Evolutionary conservation across 2,113 vertebrate genomes (phyloP), one percentile per base, ranked within the genome.

Genomic region (Thunnus thynnus): DNA sequence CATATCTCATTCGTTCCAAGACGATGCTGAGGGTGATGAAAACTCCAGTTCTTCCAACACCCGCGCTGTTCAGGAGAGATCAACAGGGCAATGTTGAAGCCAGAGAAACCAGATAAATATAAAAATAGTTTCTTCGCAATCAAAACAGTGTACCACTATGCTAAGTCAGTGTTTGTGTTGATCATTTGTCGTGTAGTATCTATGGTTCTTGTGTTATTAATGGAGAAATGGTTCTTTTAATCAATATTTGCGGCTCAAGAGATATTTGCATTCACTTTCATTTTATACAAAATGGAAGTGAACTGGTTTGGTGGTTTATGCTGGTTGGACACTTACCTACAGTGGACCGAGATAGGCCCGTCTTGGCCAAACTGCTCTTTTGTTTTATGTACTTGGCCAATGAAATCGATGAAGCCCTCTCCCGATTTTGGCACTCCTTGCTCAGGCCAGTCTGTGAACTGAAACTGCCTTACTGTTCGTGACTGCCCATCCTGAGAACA

Each of bases 11-110:
- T 93, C 98, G 94, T 94, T 99, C 98, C 95, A 99, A 94, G 79
- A 99, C 98, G 66, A 99, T 99, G 90, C 98, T 99, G 88, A 99
- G 95, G n/a, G 98, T 99, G 94, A 99, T 99, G 95, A 99, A 99
- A 86, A 99, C 98, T 80, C 98, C 98, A 48, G 98, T 99, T 88
- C 98, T 97, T 89, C 98, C 98, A 82, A 99, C 98, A 20, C 98
- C 98, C 48, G 97, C 97, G 81, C 98, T 99, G 89, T 82, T 64
- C 20, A 44, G 41, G 27, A 88, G 36, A 91, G n/a, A 79, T 80
- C 44, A 82, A 55, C 47, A 4, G 44, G 44, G 58, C 66, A 73
- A 17, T 1, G 30, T 5, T 55, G 18, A 0, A 16, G 58, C 17
- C 61, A 27, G n/a, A 66, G 17, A 48, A 44, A 46, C 9, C 32